Percentiles rank a stretch among this genome's conserved stretches.
Conservation (phyloP, 1,140 invertebrate species). For the Antheraea mylitta region DNA sequence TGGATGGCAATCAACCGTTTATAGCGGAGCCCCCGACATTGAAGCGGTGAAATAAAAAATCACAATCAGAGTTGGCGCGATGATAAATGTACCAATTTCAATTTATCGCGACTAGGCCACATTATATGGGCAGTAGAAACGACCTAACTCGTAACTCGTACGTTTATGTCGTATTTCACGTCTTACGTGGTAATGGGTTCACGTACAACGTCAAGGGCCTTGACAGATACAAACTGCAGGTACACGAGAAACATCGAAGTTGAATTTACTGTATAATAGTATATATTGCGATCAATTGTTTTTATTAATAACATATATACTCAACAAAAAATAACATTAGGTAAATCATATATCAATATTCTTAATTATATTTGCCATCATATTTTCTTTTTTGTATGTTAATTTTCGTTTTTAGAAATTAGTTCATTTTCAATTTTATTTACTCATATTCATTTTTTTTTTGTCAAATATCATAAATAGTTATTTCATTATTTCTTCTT, state of each 20-base stretch:
- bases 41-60: constrained; percentile 32
- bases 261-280: constrained; percentile 23
- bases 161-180: constrained; percentile 56
- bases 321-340: too few species aligned
- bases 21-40: background rate
- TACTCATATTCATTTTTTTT: too few species aligned
- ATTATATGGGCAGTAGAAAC: constrained; percentile 46
- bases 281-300: background rate
- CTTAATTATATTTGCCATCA: too few species aligned
- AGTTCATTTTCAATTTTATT: too few species aligned
- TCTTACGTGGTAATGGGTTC: constrained; percentile 43
- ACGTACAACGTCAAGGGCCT: constrained; percentile 40
- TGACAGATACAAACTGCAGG: constrained; percentile 29
- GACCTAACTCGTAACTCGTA: constrained; percentile 41
- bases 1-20: background rate
- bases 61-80: constrained; percentile 39
- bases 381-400: too few species aligned
- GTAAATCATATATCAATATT: too few species aligned
- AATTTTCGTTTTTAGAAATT: too few species aligned
- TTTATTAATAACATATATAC: background rate
- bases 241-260: constrained; percentile 24
- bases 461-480: too few species aligned
- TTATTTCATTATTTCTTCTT: too few species aligned
- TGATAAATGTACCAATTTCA: constrained; percentile 52
- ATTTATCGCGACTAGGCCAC: constrained; percentile 42